A percentile compares a stretch with the other conserved stretches of the same genome.
Conservation (phyloP, 2,113 vertebrate species). For the Aegithalos caudatus region DNA sequence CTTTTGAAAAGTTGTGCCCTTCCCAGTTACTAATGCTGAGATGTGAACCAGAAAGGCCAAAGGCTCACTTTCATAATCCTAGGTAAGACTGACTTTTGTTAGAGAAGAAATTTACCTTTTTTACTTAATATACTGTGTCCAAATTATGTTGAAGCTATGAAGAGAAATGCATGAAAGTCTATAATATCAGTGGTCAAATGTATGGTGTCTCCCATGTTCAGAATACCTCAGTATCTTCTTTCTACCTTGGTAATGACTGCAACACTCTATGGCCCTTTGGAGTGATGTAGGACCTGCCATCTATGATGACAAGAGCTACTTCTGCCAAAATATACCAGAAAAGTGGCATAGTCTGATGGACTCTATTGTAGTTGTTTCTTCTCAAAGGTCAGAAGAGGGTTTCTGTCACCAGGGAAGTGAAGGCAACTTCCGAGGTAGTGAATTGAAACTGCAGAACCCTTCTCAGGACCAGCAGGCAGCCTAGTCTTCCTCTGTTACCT, state of each 20-base stretch:
- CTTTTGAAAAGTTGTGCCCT: background rate
- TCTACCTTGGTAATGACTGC: background rate
- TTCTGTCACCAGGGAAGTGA: background rate
- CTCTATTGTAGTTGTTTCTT: background rate
- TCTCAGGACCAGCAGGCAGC: background rate
- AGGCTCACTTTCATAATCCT: background rate
- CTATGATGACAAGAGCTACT: fast-evolving
- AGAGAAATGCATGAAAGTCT: background rate
- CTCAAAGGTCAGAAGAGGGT: background rate
- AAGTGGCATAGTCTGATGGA: background rate
- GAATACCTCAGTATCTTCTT: background rate
- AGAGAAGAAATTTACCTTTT: background rate
- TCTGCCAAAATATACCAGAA: background rate
- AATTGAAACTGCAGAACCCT: background rate
- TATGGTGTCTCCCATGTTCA: background rate
- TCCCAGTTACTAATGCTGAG: background rate
- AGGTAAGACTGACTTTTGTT: background rate
- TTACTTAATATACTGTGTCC: background rate
- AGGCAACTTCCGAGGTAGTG: background rate
- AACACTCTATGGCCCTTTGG: background rate
- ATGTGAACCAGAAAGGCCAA: background rate
- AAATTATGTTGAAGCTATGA: background rate
- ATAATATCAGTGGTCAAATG: background rate
- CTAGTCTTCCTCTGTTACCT: background rate
- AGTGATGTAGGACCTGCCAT: background rate